Evolutionary conservation across 2,797 vertebrate species (phyloP).

Genomic region (Gymnoscopelus braueri): DNA sequence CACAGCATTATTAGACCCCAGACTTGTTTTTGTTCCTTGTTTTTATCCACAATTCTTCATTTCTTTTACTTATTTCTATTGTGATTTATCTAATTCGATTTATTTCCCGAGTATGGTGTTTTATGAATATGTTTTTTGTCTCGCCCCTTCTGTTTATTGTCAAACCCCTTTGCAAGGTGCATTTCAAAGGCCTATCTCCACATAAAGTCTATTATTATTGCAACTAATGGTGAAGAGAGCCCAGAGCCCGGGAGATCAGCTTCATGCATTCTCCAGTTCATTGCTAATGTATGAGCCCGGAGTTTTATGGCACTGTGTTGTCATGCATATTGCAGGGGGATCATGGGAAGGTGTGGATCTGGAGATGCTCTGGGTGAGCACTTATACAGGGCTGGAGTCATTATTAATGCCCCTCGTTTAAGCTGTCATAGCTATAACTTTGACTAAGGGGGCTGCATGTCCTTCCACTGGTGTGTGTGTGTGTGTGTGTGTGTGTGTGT

Average conservation of each 20-base stretch:
- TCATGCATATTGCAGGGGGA: constrained; percentile 49
- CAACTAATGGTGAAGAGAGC: background rate
- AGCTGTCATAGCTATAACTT: constrained; percentile 26
- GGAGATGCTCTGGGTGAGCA: constrained; percentile 30
- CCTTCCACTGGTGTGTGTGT: constrained; percentile 13
- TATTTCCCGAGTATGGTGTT: too few relatives aligned
- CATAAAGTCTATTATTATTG: too few relatives aligned
- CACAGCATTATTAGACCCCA: too few relatives aligned
- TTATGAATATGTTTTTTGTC: too few relatives aligned
- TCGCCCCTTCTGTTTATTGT: too few relatives aligned
- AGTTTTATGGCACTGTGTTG: constrained; percentile 41
- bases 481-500: too few relatives aligned
- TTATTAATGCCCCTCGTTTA: constrained; percentile 54
- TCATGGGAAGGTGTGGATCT: constrained; percentile 40
- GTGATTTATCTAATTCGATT: too few relatives aligned
- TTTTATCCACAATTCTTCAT: too few relatives aligned
- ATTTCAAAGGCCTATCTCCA: too few relatives aligned
- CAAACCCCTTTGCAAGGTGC: too few relatives aligned
- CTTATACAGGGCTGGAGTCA: constrained; percentile 39
- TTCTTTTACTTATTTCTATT: too few relatives aligned
- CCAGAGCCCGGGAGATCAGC: constrained; percentile 36
- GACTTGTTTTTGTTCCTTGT: too few relatives aligned
- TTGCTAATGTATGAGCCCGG: constrained; percentile 66
- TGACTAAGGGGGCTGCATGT: constrained; percentile 1
- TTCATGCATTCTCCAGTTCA: constrained; percentile 52